These are phyloP conservation scores for Acanthurus leucopareius DNA, from an alignment of 2,797 vertebrate species.

Conservation along the genomic window DNA sequence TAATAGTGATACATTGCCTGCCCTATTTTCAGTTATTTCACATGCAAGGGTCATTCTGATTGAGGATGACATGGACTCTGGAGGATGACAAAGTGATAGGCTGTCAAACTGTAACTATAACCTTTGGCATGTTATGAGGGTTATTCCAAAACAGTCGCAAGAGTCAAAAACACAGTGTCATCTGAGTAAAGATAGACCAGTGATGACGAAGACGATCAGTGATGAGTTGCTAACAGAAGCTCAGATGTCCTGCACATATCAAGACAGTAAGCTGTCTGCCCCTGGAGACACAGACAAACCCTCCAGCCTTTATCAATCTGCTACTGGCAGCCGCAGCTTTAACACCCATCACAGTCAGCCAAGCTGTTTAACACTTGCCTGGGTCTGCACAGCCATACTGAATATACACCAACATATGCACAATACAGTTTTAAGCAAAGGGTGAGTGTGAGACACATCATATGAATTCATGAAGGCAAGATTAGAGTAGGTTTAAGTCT, in stretches of 20 bases:
- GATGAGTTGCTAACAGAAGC: constrained; percentile 46
- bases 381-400: constrained; percentile 19
- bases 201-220: constrained; percentile 19
- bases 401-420: constrained; percentile 34
- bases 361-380: constrained; percentile 43
- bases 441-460: neutral
- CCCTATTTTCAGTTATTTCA: constrained; percentile 3
- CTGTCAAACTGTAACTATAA: constrained; percentile 32
- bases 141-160: constrained; percentile 20
- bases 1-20: too few relatives aligned
- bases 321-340: constrained; percentile 39
- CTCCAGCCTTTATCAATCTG: constrained; percentile 49
- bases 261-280: constrained; percentile 35
- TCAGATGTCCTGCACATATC: constrained; percentile 33
- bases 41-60: constrained; percentile 3
- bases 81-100: constrained; percentile 21
- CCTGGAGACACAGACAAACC: constrained; percentile 43
- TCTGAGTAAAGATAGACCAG: constrained; percentile 31
- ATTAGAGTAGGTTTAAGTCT: neutral
- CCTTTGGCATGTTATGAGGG: constrained; percentile 21
- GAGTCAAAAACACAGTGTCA: constrained; percentile 29
- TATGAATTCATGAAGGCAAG: constrained; percentile 11
- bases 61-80: neutral
- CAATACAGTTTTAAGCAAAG: constrained; percentile 21
- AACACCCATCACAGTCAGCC: constrained; percentile 39